Conservation (phyloP, 53 echinoderm and acorn worm genomes). For the Stichopus horrens region DNA sequence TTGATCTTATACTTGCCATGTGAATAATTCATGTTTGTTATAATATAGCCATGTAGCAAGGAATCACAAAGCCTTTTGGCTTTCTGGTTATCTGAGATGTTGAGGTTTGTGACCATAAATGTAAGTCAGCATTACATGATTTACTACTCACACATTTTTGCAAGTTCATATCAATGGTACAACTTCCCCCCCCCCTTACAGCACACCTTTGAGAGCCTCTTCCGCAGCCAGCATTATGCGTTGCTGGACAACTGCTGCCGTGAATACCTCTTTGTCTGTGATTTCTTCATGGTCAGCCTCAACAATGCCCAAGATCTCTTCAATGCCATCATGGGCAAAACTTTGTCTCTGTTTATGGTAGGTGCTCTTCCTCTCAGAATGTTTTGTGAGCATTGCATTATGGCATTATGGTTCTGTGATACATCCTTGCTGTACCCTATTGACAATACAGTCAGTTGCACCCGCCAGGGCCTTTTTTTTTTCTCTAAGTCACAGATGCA, state of each 20-base stretch:
- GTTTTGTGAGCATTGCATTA: too few relatives aligned
- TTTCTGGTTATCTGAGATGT: too few relatives aligned
- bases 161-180: not conserved
- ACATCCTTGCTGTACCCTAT: too few relatives aligned
- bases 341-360: conserved; percentile 91
- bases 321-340: conserved; percentile 89
- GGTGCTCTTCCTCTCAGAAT: conserved; percentile 11
- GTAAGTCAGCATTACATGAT: not conserved
- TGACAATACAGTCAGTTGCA: too few relatives aligned
- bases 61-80: too few relatives aligned
- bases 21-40: too few relatives aligned
- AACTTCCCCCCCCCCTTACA: conserved; percentile 14
- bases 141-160: not conserved
- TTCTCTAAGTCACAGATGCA: too few relatives aligned
- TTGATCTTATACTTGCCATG: too few relatives aligned
- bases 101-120: too few relatives aligned
- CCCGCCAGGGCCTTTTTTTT: too few relatives aligned
- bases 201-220: conserved; percentile 97
- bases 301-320: conserved; percentile 95
- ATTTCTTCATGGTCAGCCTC: conserved; percentile 96
- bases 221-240: conserved; percentile 94
- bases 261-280: conserved; percentile 94
- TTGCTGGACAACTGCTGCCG: conserved; percentile 92
- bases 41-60: too few relatives aligned
- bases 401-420: too few relatives aligned